Conservation (phyloP, 2,113 vertebrate genomes). For the Neogobius melanostomus region DNA sequence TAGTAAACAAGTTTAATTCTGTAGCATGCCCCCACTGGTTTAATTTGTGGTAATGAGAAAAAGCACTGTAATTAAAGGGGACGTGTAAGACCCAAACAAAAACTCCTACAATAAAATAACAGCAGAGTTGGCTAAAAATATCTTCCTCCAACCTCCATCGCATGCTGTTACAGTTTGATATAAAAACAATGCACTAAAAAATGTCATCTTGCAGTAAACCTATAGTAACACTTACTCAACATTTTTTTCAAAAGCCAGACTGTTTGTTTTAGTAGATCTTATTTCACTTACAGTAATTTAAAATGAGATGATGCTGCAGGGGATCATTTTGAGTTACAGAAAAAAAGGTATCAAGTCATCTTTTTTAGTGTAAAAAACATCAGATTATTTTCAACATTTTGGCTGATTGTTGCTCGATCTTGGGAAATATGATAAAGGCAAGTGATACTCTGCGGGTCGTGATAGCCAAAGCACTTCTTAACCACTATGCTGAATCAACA, state of each 20-base stretch:
- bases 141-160: constrained; percentile 34
- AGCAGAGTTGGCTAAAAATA: constrained; percentile 66
- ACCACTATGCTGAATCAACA: constrained; percentile 6
- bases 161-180: constrained; percentile 56
- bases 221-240: background rate
- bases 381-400: constrained; percentile 1
- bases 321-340: background rate
- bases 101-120: constrained; percentile 67
- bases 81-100: constrained; percentile 50
- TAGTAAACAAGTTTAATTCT: constrained; percentile 32
- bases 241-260: constrained; percentile 1
- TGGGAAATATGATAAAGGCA: background rate
- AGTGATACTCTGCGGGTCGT: constrained; percentile 1
- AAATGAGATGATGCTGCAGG: background rate
- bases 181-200: constrained; percentile 44
- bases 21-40: constrained; percentile 20
- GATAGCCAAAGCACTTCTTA: constrained; percentile 2
- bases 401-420: constrained; percentile 2
- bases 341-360: constrained; percentile 5
- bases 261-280: background rate
- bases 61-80: constrained; percentile 61
- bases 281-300: background rate
- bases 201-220: background rate
- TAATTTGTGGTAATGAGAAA: constrained; percentile 49
- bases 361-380: constrained; percentile 1